Conservation (phyloP, 1,140 invertebrate genomes). For the Phocides pigmalion region DNA sequence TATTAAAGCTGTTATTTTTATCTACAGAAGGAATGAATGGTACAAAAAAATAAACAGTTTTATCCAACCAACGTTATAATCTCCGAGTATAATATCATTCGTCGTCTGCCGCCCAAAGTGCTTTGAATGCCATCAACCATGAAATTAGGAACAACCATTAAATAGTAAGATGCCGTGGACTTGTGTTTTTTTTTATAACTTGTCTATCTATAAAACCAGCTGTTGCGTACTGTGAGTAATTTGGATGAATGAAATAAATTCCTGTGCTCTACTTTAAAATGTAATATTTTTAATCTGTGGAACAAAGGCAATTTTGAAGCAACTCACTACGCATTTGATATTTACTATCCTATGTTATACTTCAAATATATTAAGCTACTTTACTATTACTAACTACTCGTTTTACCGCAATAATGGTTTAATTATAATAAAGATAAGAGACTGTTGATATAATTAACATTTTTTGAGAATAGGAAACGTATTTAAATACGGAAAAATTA, state of each 20-base stretch:
- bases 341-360: too few relatives aligned
- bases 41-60: conserved; percentile 4
- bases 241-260: conserved; percentile 25
- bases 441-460: neutral
- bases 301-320: neutral
- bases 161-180: conserved; percentile 31
- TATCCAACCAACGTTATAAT: conserved; percentile 4
- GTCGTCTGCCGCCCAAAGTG: conserved; percentile 34
- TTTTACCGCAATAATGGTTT: neutral
- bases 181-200: conserved; percentile 38
- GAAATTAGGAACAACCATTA: conserved; percentile 54
- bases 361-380: neutral
- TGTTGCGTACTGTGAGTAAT: conserved; percentile 15
- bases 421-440: neutral
- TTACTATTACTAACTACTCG: neutral
- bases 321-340: too few relatives aligned
- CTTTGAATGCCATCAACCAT: conserved; percentile 51
- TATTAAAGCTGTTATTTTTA: neutral
- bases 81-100: neutral
- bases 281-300: neutral
- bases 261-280: neutral
- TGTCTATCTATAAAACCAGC: neutral
- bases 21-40: neutral
- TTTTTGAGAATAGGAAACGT: too few relatives aligned
- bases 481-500: too few relatives aligned